Conservation (phyloP, 2,888 invertebrate genomes). For the Eristalis tenax region DNA sequence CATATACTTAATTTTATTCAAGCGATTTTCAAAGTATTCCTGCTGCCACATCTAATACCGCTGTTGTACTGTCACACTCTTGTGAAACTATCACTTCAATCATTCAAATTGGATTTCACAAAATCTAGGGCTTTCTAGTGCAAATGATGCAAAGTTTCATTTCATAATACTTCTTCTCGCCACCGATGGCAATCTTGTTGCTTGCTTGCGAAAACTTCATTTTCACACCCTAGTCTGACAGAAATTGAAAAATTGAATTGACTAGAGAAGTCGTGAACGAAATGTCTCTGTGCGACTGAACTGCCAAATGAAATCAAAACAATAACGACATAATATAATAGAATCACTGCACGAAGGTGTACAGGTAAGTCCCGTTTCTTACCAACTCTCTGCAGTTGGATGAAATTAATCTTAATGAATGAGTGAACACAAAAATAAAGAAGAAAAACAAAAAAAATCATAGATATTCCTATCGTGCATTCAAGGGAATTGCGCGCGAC, state of each 20-base stretch:
- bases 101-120: conserved; percentile 46
- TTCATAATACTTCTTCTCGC: conserved; percentile 44
- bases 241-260: conserved; percentile 63
- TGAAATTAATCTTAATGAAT: conserved; percentile 72
- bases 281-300: conserved; percentile 58
- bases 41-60: too few relatives aligned
- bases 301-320: conserved; percentile 69
- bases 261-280: conserved; percentile 66
- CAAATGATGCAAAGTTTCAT: conserved; percentile 50
- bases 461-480: conserved; percentile 19
- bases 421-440: conserved; percentile 27
- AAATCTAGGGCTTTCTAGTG: conserved; percentile 36
- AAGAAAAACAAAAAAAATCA: conserved; percentile 17
- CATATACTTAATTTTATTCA: too few relatives aligned
- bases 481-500: conserved; percentile 54
- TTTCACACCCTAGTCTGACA: conserved; percentile 66
- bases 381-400: conserved; percentile 13
- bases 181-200: background rate
- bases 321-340: conserved; percentile 63
- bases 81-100: background rate
- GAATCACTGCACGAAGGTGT: conserved; percentile 69
- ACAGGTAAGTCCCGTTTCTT: conserved; percentile 33
- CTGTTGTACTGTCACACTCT: background rate
- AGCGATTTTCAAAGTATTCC: too few relatives aligned
- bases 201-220: conserved; percentile 57